phyloP scores from a whole-genome alignment of 2,797 vertebrate genomes.

The Danio kyathit region DNA sequence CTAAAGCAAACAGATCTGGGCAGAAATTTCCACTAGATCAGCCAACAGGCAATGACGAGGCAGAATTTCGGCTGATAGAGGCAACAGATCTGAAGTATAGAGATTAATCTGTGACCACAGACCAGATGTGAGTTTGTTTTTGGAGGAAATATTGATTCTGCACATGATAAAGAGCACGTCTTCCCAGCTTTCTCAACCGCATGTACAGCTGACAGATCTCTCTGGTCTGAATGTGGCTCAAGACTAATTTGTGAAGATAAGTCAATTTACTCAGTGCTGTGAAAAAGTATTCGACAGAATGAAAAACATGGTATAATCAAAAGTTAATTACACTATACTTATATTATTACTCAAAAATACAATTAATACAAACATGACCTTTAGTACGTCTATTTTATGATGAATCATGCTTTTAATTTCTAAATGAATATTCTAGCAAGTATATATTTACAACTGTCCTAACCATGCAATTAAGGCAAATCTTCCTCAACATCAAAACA shows the following conservation, averaged over 20 bases:
- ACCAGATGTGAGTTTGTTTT: constrained; percentile 4
- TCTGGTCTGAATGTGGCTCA: not conserved
- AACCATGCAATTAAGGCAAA: not conserved
- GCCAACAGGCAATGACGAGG: constrained; percentile 6
- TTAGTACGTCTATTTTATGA: not conserved
- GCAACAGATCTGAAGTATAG: constrained; percentile 13
- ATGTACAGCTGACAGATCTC: not conserved
- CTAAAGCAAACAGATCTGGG: constrained; percentile 19
- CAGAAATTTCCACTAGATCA: constrained; percentile 22
- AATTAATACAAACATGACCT: not conserved
- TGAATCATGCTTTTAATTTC: not conserved
- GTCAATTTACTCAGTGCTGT: not conserved
- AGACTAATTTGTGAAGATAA: not conserved
- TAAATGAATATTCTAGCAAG: not conserved
- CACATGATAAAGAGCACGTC: not conserved
- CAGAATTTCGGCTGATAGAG: constrained; percentile 4
- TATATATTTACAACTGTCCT: not conserved
- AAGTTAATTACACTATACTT: not conserved
- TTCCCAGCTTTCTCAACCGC: not conserved
- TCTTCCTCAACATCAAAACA: too few species aligned
- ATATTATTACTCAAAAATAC: not conserved
- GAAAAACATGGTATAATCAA: not conserved
- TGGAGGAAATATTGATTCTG: constrained; percentile 28
- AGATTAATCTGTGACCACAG: constrained; percentile 16
- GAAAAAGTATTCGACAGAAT: not conserved